Base-by-base conservation (phyloP, 2,888 invertebrate species). In the Cepaea hortensis region DNA sequence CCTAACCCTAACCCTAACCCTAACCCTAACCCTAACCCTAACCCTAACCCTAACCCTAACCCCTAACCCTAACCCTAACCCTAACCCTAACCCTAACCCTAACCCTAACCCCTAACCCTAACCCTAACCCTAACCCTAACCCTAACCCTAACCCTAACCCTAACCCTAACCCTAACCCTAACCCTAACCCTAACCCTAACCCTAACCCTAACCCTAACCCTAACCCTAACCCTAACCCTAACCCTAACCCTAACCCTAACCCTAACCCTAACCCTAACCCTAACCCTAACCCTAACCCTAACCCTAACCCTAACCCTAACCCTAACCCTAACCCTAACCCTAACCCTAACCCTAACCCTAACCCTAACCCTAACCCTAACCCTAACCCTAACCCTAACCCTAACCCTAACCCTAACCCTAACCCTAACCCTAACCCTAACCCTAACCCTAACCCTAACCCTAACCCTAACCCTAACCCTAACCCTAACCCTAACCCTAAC, bases 301-400 rank as follows among this genome's bases (percentile, higher is more conserved):
- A 82, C 76, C 85, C 84, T 72, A 87, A 84, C 87, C 87, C 85
- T 84, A 80, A 82, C 80, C 85, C 87, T 81, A 62, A 85, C 84
- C 80, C 87, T 80, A 81, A 68, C 68, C 68, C 68, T 68, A 68
- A 88, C 80, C 83, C 85, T 84, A 86, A 86, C 76, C 86, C 88
- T 77, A 76, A 86, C 84, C 84, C 86, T 75, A 73, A 84, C 80
- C 81, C 88, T 86, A 84, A 84, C 81, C 86, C 84, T 84, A 87
- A 88, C 87, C 86, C 84, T 86, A 86, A 88, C 86, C 84, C 88
- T 85, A 85, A 87, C 86, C 85, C 84, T 75, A 81, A 89, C 84
- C 87, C 75, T 75, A 75, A 75, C 75, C 75, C 75, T 75, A 75
- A 75, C 75, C 75, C 75, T 75, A 75, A 75, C 77, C 79, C 79